Evolutionary conservation across 2,797 vertebrate species (phyloP).

Genomic region (Spea hammondii): DNA sequence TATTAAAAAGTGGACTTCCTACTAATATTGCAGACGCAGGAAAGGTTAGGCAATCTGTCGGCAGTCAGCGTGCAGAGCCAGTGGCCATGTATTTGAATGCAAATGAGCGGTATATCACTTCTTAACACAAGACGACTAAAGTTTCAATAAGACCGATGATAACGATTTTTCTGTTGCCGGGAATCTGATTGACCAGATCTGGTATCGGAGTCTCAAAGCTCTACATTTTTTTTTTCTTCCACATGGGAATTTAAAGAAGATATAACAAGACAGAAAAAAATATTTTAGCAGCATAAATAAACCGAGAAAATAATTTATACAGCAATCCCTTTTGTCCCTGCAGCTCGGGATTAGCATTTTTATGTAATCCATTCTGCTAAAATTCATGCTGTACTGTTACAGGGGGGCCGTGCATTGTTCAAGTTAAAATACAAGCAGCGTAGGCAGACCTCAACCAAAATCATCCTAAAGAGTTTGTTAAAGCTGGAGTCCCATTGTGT

Average conservation of each 20-base stretch:
- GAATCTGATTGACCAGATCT: too few species aligned
- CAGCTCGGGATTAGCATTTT: background rate
- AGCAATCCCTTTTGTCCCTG: background rate
- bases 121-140: constrained; percentile 1
- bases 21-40: background rate
- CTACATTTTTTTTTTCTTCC: background rate
- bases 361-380: background rate
- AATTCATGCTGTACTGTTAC: background rate
- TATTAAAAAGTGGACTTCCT: constrained; percentile 10
- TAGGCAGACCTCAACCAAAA: too few species aligned
- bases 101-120: constrained; percentile 12
- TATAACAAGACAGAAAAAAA: background rate
- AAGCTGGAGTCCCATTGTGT: too few species aligned
- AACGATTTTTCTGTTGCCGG: background rate
- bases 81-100: constrained; percentile 18
- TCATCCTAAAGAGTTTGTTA: too few species aligned
- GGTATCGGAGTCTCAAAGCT: background rate
- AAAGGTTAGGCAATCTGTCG: background rate
- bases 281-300: background rate
- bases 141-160: constrained; percentile 25
- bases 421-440: background rate
- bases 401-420: background rate
- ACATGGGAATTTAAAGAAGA: constrained; percentile 2
- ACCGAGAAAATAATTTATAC: background rate
- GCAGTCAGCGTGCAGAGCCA: background rate